Evolutionary conservation across 92 coral and sea anemone species (phyloP).

Genomic region (Zoanthus sansibaricus): DNA sequence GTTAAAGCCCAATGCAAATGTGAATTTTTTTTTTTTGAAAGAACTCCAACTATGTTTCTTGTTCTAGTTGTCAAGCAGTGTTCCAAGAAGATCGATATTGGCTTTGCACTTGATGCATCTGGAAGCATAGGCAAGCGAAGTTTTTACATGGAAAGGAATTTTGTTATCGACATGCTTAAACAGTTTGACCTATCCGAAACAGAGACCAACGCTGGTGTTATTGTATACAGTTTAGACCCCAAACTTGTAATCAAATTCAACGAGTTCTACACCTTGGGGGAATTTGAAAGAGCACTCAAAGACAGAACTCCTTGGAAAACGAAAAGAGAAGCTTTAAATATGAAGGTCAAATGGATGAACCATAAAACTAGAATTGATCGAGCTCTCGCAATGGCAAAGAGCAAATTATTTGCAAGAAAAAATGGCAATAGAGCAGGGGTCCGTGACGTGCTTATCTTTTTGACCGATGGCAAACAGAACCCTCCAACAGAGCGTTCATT

Average conservation of each 20-base stretch:
- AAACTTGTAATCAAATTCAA: slow-evolving; percentile 28
- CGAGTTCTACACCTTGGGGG: background rate
- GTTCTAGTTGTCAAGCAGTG: slow-evolving; percentile 18
- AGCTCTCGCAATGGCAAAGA: background rate
- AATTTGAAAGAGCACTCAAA: background rate
- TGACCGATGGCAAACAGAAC: slow-evolving; percentile 24
- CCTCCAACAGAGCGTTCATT: background rate
- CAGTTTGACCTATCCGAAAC: slow-evolving; percentile 9
- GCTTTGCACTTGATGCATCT: slow-evolving; percentile 41
- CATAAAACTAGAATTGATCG: background rate
- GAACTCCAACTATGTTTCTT: too few relatives aligned
- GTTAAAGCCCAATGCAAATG: too few relatives aligned
- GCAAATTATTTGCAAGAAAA: background rate
- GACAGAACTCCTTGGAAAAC: background rate
- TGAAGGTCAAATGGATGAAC: slow-evolving; percentile 4
- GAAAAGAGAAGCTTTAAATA: background rate
- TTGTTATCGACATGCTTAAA: slow-evolving; percentile 14
- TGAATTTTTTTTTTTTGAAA: too few relatives aligned
- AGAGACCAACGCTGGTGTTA: slow-evolving; percentile 37
- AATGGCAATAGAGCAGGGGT: slow-evolving; percentile 30
- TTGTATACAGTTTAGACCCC: slow-evolving; percentile 20
- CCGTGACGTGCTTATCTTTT: slow-evolving; percentile 24
- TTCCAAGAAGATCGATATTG: slow-evolving; percentile 26
- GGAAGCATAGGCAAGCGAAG: slow-evolving; percentile 29
- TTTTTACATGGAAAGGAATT: slow-evolving; percentile 17